These are phyloP conservation scores for Habrosyne pyritoides DNA, from an alignment of 2,888 invertebrate genomes.

Conservation along the genomic window DNA sequence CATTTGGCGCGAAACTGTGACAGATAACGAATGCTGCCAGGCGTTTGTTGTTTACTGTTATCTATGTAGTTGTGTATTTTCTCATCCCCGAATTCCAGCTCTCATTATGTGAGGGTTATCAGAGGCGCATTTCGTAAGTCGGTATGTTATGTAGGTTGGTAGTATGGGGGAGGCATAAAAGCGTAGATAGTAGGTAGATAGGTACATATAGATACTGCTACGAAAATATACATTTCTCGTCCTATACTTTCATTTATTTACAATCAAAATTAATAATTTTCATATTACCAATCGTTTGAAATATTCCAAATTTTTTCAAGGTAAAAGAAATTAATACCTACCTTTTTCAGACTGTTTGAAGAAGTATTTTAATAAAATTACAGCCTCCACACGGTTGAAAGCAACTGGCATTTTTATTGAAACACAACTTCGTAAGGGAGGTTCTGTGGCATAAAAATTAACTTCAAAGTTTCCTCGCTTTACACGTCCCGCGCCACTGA, in stretches of 20 bases:
- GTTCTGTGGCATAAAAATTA: background rate
- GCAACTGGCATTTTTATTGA: background rate
- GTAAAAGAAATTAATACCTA: too few species aligned
- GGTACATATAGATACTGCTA: too few species aligned
- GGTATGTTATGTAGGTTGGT: too few species aligned
- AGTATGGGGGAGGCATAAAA: background rate
- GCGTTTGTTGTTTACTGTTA: conserved; percentile 2
- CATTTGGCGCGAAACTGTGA: conserved; percentile 10
- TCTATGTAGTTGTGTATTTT: background rate
- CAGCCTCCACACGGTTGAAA: background rate
- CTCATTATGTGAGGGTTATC: background rate
- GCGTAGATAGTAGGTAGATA: too few species aligned
- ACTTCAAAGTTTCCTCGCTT: background rate
- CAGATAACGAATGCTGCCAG: conserved; percentile 2
- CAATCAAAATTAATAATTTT: too few species aligned
- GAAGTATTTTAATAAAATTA: too few species aligned
- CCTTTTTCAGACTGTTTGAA: too few species aligned
- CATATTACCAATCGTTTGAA: too few species aligned
- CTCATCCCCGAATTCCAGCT: background rate
- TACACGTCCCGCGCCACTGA: conserved; percentile 8
- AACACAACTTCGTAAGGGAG: background rate
- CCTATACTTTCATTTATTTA: too few species aligned
- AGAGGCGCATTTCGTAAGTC: background rate
- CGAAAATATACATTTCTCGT: too few species aligned
- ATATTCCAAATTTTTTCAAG: too few species aligned